Conservation (phyloP, 2,888 invertebrate genomes). For the Timema podura region DNA sequence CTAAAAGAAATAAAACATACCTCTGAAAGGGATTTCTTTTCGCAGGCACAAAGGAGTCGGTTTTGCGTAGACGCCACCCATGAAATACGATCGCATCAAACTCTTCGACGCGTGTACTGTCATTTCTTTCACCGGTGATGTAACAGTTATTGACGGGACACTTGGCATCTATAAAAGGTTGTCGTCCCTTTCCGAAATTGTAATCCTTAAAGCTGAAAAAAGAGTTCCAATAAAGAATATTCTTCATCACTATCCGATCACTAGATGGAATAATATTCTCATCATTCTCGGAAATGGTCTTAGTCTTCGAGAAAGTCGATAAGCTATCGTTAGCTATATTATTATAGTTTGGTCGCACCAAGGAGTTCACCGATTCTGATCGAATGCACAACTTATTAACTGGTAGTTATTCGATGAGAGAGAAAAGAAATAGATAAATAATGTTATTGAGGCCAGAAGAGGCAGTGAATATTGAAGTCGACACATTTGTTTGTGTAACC, state of each 20-base stretch:
- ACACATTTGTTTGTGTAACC: too few species aligned
- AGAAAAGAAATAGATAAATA: too few species aligned
- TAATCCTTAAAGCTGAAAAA: conserved; percentile 39
- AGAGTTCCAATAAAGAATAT: conserved; percentile 40
- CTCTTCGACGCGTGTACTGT: conserved; percentile 39
- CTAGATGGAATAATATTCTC: too few species aligned
- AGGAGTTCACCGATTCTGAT: too few species aligned
- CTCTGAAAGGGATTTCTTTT: conserved; percentile 44
- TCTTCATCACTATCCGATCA: neutral
- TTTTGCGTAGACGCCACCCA: conserved; percentile 12
- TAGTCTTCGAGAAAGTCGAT: too few species aligned
- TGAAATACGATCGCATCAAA: conserved; percentile 55
- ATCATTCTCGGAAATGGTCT: too few species aligned
- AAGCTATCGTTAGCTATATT: too few species aligned
- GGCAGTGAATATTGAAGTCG: too few species aligned
- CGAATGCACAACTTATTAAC: too few species aligned
- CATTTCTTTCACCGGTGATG: conserved; percentile 32
- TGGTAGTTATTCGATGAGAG: too few species aligned
- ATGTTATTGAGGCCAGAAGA: too few species aligned
- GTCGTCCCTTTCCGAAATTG: conserved; percentile 36
- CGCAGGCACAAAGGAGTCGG: conserved; percentile 43
- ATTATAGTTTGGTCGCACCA: too few species aligned
- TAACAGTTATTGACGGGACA: conserved; percentile 48
- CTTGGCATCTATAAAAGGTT: conserved; percentile 36
- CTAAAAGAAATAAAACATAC: conserved; percentile 52